A percentile compares a stretch with the other conserved stretches of the same genome.
Evolutionary conservation across 1,140 invertebrate genomes (phyloP).

Genomic region (Cepaea nemoralis): DNA sequence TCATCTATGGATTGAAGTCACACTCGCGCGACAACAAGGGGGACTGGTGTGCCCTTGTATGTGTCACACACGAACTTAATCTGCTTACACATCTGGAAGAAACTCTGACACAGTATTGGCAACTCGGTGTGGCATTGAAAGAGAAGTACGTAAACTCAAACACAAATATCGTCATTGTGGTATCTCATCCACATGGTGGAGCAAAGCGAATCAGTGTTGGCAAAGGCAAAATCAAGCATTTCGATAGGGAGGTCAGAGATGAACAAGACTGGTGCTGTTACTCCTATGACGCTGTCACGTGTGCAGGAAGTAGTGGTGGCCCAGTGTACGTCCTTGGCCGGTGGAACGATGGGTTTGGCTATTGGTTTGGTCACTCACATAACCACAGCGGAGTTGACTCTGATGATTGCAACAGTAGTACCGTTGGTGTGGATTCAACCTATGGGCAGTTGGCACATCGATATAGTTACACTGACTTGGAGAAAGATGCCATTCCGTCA

Average conservation of each 20-base stretch:
- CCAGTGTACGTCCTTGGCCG: background rate
- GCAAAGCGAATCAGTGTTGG: background rate
- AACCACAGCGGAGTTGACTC: background rate
- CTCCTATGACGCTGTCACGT: background rate
- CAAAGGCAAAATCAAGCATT: too few species aligned
- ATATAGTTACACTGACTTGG: too few species aligned
- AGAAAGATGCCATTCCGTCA: too few species aligned
- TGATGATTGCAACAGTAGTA: background rate
- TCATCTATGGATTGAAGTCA: background rate
- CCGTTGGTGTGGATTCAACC: background rate
- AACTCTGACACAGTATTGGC: background rate
- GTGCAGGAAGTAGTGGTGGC: background rate
- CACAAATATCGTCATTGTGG: background rate
- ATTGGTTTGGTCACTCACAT: conserved; percentile 21
- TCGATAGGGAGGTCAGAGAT: background rate
- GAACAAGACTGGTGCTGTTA: background rate
- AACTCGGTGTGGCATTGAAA: background rate
- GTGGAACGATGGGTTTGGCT: background rate
- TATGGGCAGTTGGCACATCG: too few species aligned
- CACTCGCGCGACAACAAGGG: background rate
- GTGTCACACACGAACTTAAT: background rate
- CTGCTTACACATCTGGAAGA: background rate
- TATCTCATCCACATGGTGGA: conserved; percentile 2
- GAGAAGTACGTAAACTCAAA: background rate
- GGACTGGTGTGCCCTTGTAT: conserved; percentile 6